Percentiles rank a stretch among this genome's conserved stretches.
Conservation (phyloP, 2,888 invertebrate genomes). For the Willowsia nigromaculata region DNA sequence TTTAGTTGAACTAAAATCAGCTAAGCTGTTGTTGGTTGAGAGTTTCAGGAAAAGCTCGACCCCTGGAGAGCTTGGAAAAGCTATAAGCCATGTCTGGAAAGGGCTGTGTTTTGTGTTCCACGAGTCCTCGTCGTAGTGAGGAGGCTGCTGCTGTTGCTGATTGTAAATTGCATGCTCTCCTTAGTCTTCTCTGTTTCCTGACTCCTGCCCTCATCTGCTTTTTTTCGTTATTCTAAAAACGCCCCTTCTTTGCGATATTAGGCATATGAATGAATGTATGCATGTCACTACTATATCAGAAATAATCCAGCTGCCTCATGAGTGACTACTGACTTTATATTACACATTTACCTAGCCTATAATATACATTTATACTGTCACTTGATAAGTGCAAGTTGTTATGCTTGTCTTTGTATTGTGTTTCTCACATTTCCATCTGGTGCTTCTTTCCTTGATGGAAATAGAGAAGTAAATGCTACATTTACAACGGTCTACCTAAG, state of each 20-base stretch:
- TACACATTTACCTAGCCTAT: too few species aligned
- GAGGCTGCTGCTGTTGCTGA: constrained; percentile 10
- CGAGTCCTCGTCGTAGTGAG: background rate
- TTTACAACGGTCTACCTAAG: too few species aligned
- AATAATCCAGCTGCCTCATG: constrained; percentile 47
- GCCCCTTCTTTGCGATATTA: background rate
- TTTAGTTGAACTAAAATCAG: constrained; percentile 25
- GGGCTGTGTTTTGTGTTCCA: constrained; percentile 30
- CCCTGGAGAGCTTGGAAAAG: constrained; percentile 54
- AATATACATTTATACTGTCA: too few species aligned
- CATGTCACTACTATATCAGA: background rate
- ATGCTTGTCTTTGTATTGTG: background rate
- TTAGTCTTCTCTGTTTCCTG: background rate
- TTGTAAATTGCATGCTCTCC: constrained; percentile 16
- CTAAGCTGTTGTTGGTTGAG: constrained; percentile 21
- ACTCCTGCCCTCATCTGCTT: background rate
- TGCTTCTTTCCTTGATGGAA: background rate
- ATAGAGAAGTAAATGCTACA: too few species aligned
- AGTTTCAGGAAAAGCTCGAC: constrained; percentile 50
- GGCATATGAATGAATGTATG: background rate
- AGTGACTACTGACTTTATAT: too few species aligned
- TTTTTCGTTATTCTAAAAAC: background rate
- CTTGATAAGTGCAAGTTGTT: background rate
- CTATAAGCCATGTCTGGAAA: constrained; percentile 40
- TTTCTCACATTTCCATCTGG: constrained; percentile 50